Conservation (phyloP, 2,888 invertebrate genomes). For the Pterobdella sp. region DNA sequence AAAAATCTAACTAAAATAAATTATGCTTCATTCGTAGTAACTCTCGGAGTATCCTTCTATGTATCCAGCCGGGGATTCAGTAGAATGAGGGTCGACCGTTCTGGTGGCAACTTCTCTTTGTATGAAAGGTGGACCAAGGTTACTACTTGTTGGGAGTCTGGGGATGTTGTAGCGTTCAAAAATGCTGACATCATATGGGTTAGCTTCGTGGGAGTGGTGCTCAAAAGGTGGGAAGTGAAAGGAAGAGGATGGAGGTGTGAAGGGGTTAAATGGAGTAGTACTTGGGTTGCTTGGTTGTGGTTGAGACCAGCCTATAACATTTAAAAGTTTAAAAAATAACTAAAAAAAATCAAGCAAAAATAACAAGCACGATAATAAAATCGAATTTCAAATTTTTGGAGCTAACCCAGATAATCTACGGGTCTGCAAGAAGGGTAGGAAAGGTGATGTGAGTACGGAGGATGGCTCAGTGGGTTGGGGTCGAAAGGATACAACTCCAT, state of each 20-base stretch:
- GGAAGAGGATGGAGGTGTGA: background rate
- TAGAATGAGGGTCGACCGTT: background rate
- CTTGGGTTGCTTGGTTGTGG: background rate
- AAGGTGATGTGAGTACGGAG: background rate
- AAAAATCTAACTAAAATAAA: too few species aligned
- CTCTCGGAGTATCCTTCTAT: background rate
- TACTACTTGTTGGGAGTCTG: background rate
- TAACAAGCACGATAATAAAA: too few species aligned
- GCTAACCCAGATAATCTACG: background rate
- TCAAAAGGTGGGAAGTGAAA: background rate
- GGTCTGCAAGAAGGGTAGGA: background rate
- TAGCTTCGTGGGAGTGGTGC: background rate
- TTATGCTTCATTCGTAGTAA: constrained; percentile 6
- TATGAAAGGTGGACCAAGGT: background rate
- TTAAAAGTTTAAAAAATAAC: too few species aligned
- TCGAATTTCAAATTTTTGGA: too few species aligned
- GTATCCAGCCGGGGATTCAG: background rate
- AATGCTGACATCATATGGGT: background rate
- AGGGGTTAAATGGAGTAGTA: background rate
- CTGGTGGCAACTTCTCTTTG: background rate
- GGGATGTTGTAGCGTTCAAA: background rate
- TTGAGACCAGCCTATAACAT: background rate
- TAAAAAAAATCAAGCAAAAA: too few species aligned
- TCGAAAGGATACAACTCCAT: background rate
- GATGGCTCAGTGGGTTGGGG: background rate